Conservation (phyloP, 2,888 invertebrate species). For the Cephus nigrinus region DNA sequence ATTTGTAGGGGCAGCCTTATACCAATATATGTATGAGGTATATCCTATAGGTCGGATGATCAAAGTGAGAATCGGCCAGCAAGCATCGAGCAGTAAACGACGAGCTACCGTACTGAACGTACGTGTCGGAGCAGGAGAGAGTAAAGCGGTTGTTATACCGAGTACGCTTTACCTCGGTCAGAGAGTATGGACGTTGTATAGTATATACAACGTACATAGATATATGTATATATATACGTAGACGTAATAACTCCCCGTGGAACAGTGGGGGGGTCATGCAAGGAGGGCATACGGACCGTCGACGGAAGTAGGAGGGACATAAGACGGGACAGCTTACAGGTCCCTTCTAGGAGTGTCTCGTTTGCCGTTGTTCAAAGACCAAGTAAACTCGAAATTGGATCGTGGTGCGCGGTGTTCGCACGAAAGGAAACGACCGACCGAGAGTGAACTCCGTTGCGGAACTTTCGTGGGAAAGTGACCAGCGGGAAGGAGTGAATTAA, state of each 20-base stretch:
- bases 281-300: no score
- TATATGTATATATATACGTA: neutral
- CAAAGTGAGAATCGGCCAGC: neutral
- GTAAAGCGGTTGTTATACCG: neutral
- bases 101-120: neutral
- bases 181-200: neutral
- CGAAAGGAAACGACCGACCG: no score
- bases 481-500: no score
- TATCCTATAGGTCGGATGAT: neutral
- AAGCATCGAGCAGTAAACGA: neutral
- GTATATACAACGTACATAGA: neutral
- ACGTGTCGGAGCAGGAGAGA: neutral
- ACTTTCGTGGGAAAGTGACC: no score
- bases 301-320: slow-evolving; percentile 1
- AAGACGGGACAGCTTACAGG: no score
- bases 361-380: neutral
- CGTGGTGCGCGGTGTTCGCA: no score
- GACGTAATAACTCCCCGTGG: no score
- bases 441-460: no score
- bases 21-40: neutral
- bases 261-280: no score
- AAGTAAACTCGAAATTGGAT: no score
- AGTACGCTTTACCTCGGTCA: neutral
- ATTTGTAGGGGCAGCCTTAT: neutral
- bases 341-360: slow-evolving; percentile 3